phyloP scores from a whole-genome alignment of 2,888 invertebrate genomes.

The Bombylius discolor region DNA sequence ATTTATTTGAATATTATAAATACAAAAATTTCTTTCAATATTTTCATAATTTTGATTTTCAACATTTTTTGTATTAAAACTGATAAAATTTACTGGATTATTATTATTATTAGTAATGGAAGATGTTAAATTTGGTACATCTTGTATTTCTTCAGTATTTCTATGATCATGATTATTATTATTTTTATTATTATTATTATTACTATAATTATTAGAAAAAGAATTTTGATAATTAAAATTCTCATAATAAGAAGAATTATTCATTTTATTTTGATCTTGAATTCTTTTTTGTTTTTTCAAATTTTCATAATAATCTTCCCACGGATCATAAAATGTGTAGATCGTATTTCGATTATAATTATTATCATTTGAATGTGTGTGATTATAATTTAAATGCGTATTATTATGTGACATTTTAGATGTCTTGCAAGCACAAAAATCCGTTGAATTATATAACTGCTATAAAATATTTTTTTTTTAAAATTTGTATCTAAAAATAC shows the following conservation, averaged over 20 bases:
- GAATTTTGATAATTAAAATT: too few species aligned
- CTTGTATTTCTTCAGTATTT: not conserved
- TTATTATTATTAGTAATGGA: not conserved
- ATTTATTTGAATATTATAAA: too few species aligned
- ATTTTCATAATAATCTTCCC: slow-evolving; percentile 54
- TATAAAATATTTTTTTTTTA: not conserved
- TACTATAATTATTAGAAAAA: not conserved
- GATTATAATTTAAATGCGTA: not conserved
- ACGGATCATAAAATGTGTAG: slow-evolving; percentile 46
- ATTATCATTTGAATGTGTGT: not conserved
- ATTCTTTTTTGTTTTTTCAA: slow-evolving; percentile 28
- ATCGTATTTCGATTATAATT: not conserved
- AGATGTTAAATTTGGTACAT: not conserved
- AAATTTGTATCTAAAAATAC: not conserved
- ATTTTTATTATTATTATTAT: not conserved
- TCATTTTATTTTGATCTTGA: too few species aligned
- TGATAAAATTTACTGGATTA: not conserved
- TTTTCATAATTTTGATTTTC: too few species aligned
- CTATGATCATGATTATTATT: not conserved
- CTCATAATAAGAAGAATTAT: too few species aligned
- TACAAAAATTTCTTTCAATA: too few species aligned
- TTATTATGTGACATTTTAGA: not conserved
- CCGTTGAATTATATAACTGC: not conserved
- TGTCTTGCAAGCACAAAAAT: not conserved
- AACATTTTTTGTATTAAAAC: too few species aligned